Percentiles rank a stretch among this genome's conserved stretches.
Conservation (phyloP, 1,140 invertebrate species). For the Ceratina australensis region DNA sequence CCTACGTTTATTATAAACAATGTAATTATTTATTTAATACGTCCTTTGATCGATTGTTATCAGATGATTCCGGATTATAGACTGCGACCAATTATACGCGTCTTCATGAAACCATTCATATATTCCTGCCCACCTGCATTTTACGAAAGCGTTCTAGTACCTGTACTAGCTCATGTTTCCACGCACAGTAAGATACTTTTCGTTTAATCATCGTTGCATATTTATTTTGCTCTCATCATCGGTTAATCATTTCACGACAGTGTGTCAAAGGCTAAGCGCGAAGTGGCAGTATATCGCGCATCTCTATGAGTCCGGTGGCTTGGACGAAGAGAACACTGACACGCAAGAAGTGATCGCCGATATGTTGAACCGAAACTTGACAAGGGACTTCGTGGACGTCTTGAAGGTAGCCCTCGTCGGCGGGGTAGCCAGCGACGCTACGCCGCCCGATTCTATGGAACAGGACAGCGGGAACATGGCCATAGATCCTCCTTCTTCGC, state of each 20-base stretch:
- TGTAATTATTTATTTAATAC: background rate
- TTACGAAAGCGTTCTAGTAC: constrained; percentile 87
- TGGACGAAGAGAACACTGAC: constrained; percentile 90
- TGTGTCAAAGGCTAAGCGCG: constrained; percentile 86
- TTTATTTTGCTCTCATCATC: background rate
- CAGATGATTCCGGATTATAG: constrained; percentile 90
- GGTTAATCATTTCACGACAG: constrained; percentile 73
- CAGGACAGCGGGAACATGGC: constrained; percentile 83
- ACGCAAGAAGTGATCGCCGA: constrained; percentile 93
- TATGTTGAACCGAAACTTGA: constrained; percentile 91
- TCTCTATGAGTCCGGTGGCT: constrained; percentile 86
- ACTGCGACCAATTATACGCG: constrained; percentile 89
- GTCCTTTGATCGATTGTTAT: constrained; percentile 45
- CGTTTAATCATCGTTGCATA: constrained; percentile 2
- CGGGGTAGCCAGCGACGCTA: constrained; percentile 77
- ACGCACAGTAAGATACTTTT: constrained; percentile 84
- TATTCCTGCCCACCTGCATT: constrained; percentile 89
- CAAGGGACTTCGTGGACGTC: constrained; percentile 92
- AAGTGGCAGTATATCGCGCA: constrained; percentile 90
- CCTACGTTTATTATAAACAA: background rate
- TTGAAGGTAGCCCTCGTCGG: constrained; percentile 85
- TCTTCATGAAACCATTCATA: constrained; percentile 92
- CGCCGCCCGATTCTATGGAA: constrained; percentile 82
- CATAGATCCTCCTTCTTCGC: constrained; percentile 81
- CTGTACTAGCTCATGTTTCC: constrained; percentile 87